Conservation (phyloP, 1,140 invertebrate species). For the Zeugodacus cucurbitae region DNA sequence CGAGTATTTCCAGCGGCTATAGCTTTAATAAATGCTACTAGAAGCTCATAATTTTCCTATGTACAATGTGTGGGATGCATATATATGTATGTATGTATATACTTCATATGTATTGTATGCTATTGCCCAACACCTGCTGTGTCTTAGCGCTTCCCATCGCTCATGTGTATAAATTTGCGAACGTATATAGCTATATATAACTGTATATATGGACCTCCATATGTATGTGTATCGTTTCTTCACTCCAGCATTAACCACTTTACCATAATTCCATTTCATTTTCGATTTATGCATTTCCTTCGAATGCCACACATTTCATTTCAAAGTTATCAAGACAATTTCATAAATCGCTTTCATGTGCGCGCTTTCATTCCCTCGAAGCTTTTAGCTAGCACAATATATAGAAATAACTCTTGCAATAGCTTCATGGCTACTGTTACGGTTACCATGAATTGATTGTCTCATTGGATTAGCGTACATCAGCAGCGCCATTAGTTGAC, state of each 20-base stretch:
- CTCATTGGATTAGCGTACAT: not conserved
- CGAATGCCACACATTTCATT: not conserved
- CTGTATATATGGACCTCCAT: not conserved
- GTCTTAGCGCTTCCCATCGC: not conserved
- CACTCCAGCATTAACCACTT: too few relatives aligned
- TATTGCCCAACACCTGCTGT: not conserved
- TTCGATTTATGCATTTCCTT: conserved; percentile 2
- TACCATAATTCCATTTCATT: not conserved
- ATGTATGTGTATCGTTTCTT: not conserved
- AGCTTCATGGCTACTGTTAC: not conserved
- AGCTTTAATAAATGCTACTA: too few relatives aligned
- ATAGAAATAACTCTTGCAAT: not conserved
- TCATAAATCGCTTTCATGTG: not conserved
- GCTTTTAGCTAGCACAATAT: not conserved
- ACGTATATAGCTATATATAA: not conserved
- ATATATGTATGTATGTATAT: too few relatives aligned
- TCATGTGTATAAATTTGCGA: not conserved
- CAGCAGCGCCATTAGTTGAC: not conserved
- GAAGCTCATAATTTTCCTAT: too few relatives aligned
- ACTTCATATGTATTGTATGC: too few relatives aligned
- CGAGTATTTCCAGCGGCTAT: too few relatives aligned
- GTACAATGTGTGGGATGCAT: too few relatives aligned
- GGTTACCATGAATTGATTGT: not conserved
- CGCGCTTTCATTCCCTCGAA: not conserved
- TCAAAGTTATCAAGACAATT: conserved; percentile 5